These are phyloP conservation scores for Noctua fimbriata DNA, from an alignment of 2,888 invertebrate genomes.

Conservation along the genomic window DNA sequence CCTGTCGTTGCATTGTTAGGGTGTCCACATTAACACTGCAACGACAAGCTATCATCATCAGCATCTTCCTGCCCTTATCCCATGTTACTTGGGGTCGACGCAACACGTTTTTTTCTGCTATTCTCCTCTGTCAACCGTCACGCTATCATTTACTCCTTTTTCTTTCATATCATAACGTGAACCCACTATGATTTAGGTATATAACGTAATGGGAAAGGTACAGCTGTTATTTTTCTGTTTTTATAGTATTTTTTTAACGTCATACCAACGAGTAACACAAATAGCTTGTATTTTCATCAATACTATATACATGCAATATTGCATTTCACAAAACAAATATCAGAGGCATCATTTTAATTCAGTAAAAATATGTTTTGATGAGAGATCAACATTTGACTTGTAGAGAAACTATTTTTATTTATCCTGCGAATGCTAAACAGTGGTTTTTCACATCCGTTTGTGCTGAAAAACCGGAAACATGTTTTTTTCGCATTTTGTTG, in stretches of 20 bases:
- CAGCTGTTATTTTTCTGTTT: not conserved
- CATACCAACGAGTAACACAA: accelerated
- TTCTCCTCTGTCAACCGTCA: too few species aligned
- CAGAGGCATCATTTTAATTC: slow-evolving; percentile 11
- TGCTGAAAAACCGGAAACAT: slow-evolving; percentile 30
- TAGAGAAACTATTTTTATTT: slow-evolving; percentile 46
- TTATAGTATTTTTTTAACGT: not conserved
- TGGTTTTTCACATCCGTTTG: slow-evolving; percentile 23
- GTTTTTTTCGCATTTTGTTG: slow-evolving; percentile 32
- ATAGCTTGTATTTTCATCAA: not conserved
- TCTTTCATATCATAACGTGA: not conserved
- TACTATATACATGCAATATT: not conserved
- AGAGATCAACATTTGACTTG: slow-evolving; percentile 33
- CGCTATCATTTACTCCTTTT: too few species aligned
- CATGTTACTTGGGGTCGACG: too few species aligned
- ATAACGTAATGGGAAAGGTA: not conserved
- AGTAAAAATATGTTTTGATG: slow-evolving; percentile 27
- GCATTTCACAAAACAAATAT: slow-evolving; percentile 1
- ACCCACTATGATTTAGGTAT: not conserved
- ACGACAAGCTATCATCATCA: too few species aligned
- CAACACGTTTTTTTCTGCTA: too few species aligned
- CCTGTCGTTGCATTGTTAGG: not conserved
- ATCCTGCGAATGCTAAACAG: slow-evolving; percentile 11
- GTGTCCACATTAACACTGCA: too few species aligned
- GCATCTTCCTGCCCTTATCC: too few species aligned